Conservation (phyloP, 1,140 invertebrate genomes). For the Drosophila ambigua region DNA sequence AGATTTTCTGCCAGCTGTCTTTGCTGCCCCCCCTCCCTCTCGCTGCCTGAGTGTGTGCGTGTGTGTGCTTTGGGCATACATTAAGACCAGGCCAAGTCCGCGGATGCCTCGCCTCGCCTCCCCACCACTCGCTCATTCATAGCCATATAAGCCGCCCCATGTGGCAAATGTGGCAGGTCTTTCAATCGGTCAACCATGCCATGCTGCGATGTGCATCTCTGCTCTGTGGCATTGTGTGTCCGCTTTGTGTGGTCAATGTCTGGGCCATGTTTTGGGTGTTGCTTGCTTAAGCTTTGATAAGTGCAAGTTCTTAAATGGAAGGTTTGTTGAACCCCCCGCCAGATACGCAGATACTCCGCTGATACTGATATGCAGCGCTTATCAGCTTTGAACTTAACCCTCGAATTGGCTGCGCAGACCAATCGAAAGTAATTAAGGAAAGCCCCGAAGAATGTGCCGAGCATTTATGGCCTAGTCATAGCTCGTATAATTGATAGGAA, state of each 20-base stretch:
- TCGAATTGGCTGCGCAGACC: background rate
- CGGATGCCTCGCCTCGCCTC: background rate
- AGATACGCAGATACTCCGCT: background rate
- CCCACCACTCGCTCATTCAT: background rate
- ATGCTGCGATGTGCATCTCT: conserved; percentile 10
- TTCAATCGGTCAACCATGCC: conserved; percentile 65
- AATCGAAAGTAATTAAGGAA: conserved; percentile 39
- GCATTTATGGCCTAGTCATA: conserved; percentile 32
- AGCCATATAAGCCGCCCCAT: conserved; percentile 62
- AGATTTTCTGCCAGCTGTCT: conserved; percentile 69
- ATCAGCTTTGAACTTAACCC: conserved; percentile 45
- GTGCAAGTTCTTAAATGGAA: conserved; percentile 25
- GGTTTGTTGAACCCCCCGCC: conserved; percentile 33
- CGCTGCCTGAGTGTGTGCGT: conserved; percentile 12
- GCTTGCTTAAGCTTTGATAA: conserved; percentile 28
- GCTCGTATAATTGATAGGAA: conserved; percentile 18
- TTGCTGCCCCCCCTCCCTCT: conserved; percentile 8
- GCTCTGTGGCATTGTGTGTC: background rate
- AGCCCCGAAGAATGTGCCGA: conserved; percentile 3
- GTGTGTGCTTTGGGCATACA: conserved; percentile 70
- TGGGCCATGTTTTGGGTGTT: background rate
- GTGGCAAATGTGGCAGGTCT: conserved; percentile 70
- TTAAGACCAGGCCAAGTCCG: conserved; percentile 55
- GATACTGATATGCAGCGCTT: conserved; percentile 10
- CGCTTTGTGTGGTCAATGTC: conserved; percentile 48